Evolutionary conservation across 2,113 vertebrate genomes (phyloP), one percentile per base, ranked within the genome.

Genomic region (Sclerurus mexicanus): DNA sequence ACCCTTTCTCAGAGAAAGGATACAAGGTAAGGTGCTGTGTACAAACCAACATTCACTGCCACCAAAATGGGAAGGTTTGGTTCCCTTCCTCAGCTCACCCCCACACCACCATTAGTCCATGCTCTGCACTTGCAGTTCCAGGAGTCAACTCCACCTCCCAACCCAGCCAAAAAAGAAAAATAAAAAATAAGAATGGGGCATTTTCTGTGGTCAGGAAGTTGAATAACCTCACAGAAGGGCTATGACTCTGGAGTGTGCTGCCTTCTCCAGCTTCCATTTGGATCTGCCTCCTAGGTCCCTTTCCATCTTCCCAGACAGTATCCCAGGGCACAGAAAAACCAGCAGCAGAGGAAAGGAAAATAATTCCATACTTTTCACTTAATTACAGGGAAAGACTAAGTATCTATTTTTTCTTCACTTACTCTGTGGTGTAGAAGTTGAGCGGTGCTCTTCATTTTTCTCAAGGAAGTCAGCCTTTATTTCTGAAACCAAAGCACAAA

Each of bases 401-500:
- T 63, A 71, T 20, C 33, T 30, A 62, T 71, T 56, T 53, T 47
- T 75, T 47, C 73, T 71, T 8, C 0, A 78, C 95, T 91, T 93
- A 97, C 96, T 95, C 69, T 39, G 87, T 58, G 49, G 40, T 66
- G 46, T 14, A 49, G 31, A 21, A 52, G 62, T 27, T 40, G 87
- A 76, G 9, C 3, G 22, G 25, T 33, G 44, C n/a, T 84, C 74
- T 33, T 64, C 62, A 37, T 79, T 95, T 30, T 76, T 91, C 91
- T 91, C 87, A 82, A 46, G 53, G 73, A 94, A 92, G 40, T 92
- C 86, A 52, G 56, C 7, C 69, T 76, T 94, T 84, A 22, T 85
- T 91, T 95, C 96, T 95, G 91, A 94, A 95, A 94, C 49, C 66
- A 69, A 87, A 85, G 66, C 35, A 95, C 30, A 75, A 91, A 44